Evolutionary conservation across 2,113 vertebrate genomes (phyloP), one percentile per base, ranked within the genome.

Genomic region (Nyctereutes procyonoides): DNA sequence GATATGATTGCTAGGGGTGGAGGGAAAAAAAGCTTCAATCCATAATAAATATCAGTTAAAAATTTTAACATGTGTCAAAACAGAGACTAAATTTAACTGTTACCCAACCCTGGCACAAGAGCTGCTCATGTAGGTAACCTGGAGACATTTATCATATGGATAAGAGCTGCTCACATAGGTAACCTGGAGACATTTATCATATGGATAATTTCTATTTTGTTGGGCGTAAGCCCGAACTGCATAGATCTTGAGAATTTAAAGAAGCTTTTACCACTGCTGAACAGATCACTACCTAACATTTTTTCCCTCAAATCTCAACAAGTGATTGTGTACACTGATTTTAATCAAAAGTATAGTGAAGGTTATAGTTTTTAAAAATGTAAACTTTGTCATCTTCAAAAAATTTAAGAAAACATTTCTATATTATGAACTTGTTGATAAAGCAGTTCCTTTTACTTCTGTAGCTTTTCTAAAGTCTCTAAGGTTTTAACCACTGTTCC

Each of bases 31-130:
- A 95, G 48, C 88, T 94, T n/a, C 15, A 94, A 79, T 38, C 51
- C 69, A 73, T 53, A 97, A 95, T 81, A 96, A 96, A 88, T 62
- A 90, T 48, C 93, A 96, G 80, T 90, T 79, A 91, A 91, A 95
- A 81, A n/a, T 93, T 95, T 85, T 93, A 86, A 82, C 86, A 92
- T 84, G 43, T 97, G 77, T 97, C 84, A 93, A 94, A 96, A 69
- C 63, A 87, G 24, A 87, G 28, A 79, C 79, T 83, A 93, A 74
- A 85, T 79, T 90, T 81, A 88, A 95, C 86, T 87, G 38, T 93
- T 62, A 53, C 58, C 63, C 74, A 65, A 55, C 35, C 38, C 19
- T 35, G 4, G 56, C 43, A 80, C 67, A 76, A 95, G 89, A 85
- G 71, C 84, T 89, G 77, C 24, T 91, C 80, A 60, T 58, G 74